Percentiles rank a stretch among this genome's conserved stretches.
These are phyloP conservation scores for Pecten maximus DNA, from an alignment of 2,888 invertebrate genomes.

Conservation along the genomic window DNA sequence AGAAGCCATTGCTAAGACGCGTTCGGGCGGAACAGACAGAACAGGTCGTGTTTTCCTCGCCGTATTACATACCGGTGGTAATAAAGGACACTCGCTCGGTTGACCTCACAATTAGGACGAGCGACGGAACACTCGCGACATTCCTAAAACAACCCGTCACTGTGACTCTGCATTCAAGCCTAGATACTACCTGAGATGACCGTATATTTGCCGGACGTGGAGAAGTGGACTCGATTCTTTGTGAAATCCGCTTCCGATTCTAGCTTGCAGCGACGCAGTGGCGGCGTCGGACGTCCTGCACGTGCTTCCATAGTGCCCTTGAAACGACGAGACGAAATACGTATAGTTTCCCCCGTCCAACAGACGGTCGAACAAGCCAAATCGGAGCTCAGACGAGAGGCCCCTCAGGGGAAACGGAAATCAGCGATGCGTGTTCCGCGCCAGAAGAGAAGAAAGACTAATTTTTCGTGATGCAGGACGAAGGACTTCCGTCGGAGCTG, in stretches of 20 bases:
- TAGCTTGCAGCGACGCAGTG: neutral
- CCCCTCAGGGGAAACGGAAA: neutral
- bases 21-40: neutral
- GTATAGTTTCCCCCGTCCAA: neutral
- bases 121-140: neutral
- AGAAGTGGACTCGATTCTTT: neutral
- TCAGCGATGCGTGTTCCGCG: no score
- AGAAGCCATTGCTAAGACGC: no score
- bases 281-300: neutral
- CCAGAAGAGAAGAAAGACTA: neutral
- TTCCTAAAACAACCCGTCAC: neutral
- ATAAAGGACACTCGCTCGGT: neutral
- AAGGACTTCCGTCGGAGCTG: conserved; percentile 38
- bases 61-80: neutral
- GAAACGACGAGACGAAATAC: neutral
- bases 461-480: neutral
- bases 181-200: neutral
- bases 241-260: neutral
- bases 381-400: neutral
- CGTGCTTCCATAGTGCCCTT: neutral
- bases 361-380: neutral
- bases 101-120: neutral
- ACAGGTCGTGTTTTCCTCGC: neutral
- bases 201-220: neutral
- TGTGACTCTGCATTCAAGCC: neutral